Evolutionary conservation across 2,888 invertebrate genomes (phyloP), one percentile per base, ranked within the genome.

Genomic region (Ypsolopha scabrella): DNA sequence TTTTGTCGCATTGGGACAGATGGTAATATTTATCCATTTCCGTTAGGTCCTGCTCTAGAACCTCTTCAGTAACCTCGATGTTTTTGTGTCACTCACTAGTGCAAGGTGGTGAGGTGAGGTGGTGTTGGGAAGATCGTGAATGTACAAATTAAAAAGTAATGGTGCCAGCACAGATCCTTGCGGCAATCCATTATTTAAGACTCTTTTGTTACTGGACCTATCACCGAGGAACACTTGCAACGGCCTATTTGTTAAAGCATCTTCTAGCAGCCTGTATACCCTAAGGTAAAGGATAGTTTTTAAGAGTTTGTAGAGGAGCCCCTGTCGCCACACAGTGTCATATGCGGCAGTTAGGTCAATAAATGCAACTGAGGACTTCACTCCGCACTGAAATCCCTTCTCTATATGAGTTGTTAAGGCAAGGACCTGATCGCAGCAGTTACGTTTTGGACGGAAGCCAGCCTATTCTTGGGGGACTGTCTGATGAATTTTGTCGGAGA

Each of bases 371-470:
- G 43, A 43, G 6, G 43, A 43, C 43, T 43, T 43, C 11, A 8
- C 11, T 7, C 14, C 14, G n/a, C 14, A n/a, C n/a, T 43, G 11
- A n/a, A 43, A 43, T 13, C 43, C 43, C n/a, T 43, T 43, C 43
- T 43, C 43, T 43, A 43, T 43, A n/a, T 43, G 43, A 8, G 10
- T n/a, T n/a, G n/a, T n/a, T n/a, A n/a, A 7, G 8, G 43, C 52
- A 6, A 52, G 48, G 9, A 48, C 48, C n/a, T 52, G 52, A 14
- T 52, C 52, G 6, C 2, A n/a, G 34, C 52, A 52, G 43, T 36
- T 52, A 6, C 52, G 43, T 1, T 48, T 14, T 1, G 52, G n/a
- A 6, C 35, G 11, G 13, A 47, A 47, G 10, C 37, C 47, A 35
- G 47, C 47, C 13, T 47, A 35, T 47, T 47, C 35, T 35, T 35